Base-by-base conservation (phyloP, 2,888 invertebrate species). In the Hirudinaria manillensis region DNA sequence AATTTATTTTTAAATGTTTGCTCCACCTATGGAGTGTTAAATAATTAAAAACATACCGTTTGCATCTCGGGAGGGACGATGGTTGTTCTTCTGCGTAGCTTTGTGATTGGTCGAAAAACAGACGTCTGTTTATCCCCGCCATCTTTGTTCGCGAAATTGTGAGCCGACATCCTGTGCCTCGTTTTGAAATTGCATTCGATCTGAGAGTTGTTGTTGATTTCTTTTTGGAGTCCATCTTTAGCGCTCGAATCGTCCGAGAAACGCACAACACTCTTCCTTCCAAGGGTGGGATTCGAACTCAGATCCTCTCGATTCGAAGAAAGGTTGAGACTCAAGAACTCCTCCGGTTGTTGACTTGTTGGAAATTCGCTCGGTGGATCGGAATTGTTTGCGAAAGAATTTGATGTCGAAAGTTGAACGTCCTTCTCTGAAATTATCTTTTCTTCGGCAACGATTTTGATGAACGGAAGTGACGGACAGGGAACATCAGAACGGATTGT, bases 21-120 rank as follows among this genome's bases (percentile, higher is more conserved):
- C 61, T 4, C 29, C 61, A 45, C 16, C 45, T 45, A 10, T 45
- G 45, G 45, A 45, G n/a, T n/a, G n/a, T n/a, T n/a, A n/a, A n/a
- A 45, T 45, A 45, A 45, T 16, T 45, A 16, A 45, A 61, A 61
- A 61, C 61, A 27, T 21, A 61, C 61, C 61, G 29, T 61, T 61
- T 27, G 29, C 10, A 29, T 27, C 10, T 61, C 29, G 13, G 24
- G 24, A 1, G 10, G 21, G 7, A 61, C 7, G 29, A 10, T 61
- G 61, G 61, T 61, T 6, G 61, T 29, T 61, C 61, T 61, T 61
- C 61, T 61, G 10, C 61, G 61, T 10, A 61, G 61, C 61, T 27
- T 61, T 61, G 2, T 61, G 61, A 61, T 61, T 61, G 61, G 61
- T 16, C 24, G 10, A 7, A 61, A 61, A 16, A 61, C 61, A 13